phyloP scores from a whole-genome alignment of 2,113 vertebrate genomes.

The Callaeas wilsoni region DNA sequence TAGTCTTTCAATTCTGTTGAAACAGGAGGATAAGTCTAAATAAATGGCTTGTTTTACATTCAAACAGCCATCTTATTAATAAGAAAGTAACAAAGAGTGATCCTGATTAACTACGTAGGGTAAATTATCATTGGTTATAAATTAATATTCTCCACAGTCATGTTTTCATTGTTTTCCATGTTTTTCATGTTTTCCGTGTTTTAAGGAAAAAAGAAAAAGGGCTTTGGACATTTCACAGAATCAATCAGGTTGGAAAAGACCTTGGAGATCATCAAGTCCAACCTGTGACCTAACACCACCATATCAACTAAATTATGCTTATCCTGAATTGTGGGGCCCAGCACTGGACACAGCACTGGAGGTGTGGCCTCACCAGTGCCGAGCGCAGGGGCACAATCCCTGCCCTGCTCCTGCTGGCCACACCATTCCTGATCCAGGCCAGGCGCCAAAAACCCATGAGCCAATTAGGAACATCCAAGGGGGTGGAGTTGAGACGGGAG shows the following conservation, averaged over 20 bases:
- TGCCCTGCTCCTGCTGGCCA: not conserved
- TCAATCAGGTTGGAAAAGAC: not conserved
- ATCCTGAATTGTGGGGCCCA: not conserved
- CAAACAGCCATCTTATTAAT: not conserved
- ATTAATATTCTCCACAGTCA: too few species aligned
- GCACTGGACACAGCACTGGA: not conserved
- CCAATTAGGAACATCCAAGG: too few species aligned
- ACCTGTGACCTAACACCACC: not conserved
- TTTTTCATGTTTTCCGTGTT: too few species aligned
- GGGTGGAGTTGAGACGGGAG: too few species aligned
- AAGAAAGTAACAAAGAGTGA: not conserved
- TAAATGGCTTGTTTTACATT: not conserved
- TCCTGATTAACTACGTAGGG: too few species aligned
- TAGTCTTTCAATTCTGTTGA: not conserved
- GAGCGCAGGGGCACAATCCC: rapidly evolving
- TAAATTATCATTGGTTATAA: not conserved
- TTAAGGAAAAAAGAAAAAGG: not conserved
- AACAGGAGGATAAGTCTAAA: not conserved
- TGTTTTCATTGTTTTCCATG: too few species aligned
- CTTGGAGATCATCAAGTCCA: not conserved
- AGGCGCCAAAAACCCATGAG: too few species aligned
- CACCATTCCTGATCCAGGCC: too few species aligned
- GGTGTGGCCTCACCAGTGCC: not conserved
- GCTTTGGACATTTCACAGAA: not conserved
- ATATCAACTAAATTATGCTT: not conserved